Conservation (phyloP, 2,888 invertebrate species). For the Apoderus coryli region DNA sequence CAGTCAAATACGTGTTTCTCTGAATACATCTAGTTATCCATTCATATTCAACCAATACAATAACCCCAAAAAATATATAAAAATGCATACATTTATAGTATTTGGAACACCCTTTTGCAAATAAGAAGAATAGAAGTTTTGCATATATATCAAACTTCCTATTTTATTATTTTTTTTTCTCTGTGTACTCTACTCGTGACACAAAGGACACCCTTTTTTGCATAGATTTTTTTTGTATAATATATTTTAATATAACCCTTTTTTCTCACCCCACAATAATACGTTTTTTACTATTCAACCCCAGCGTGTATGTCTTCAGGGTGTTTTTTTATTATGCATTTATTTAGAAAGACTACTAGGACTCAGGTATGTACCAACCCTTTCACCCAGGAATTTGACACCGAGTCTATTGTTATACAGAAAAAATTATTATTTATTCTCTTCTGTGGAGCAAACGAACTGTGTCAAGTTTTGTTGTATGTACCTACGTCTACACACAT, state of each 20-base stretch:
- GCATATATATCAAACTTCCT: no score
- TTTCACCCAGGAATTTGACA: slow-evolving; percentile 34
- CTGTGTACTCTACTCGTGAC: no score
- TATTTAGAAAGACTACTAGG: no score
- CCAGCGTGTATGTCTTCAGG: slow-evolving; percentile 33
- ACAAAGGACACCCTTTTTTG: slow-evolving; percentile 31
- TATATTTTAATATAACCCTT: no score
- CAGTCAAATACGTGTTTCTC: slow-evolving; percentile 33
- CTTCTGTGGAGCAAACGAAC: slow-evolving; percentile 35
- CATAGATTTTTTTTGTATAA: slow-evolving; percentile 32
- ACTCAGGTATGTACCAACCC: slow-evolving; percentile 32
- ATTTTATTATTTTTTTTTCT: no score
- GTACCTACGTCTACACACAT: no score
- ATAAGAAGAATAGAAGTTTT: no score
- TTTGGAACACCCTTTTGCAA: no score
- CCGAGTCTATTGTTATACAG: slow-evolving; percentile 32
- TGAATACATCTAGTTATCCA: slow-evolving; percentile 37
- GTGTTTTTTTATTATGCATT: slow-evolving; percentile 34
- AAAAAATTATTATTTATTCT: no score
- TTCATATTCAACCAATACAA: slow-evolving; percentile 31
- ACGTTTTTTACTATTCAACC: slow-evolving; percentile 33
- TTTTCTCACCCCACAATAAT: slow-evolving; percentile 34
- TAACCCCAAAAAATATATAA: no score
- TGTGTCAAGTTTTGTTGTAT: slow-evolving; percentile 34
- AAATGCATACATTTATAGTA: no score